phyloP scores from a whole-genome alignment of 2,888 invertebrate genomes.

The Unio delphinus region DNA sequence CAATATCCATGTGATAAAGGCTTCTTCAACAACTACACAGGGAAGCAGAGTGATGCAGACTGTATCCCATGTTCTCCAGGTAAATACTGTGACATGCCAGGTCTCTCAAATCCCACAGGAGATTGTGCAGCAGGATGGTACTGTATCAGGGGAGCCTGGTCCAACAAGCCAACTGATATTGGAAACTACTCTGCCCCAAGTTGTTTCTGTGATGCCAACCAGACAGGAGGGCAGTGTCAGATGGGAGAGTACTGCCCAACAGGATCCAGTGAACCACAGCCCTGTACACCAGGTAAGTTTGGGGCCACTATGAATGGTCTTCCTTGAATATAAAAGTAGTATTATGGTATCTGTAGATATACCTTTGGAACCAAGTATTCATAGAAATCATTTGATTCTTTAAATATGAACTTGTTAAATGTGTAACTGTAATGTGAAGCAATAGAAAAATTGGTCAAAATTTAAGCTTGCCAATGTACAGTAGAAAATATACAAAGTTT shows the following conservation, averaged over 20 bases:
- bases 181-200: constrained; percentile 54
- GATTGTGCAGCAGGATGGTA: constrained; percentile 66
- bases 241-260: constrained; percentile 64
- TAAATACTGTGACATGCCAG: constrained; percentile 58
- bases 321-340: neutral
- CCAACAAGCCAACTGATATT: constrained; percentile 56
- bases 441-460: too few relatives aligned
- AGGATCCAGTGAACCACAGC: constrained; percentile 59
- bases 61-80: constrained; percentile 66
- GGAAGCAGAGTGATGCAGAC: constrained; percentile 47
- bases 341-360: neutral
- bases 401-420: too few relatives aligned
- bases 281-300: constrained; percentile 58
- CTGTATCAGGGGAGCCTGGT: constrained; percentile 64
- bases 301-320: neutral
- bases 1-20: constrained; percentile 63
- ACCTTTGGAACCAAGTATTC: too few relatives aligned
- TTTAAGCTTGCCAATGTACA: too few relatives aligned
- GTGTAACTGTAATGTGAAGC: too few relatives aligned
- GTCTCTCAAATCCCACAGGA: constrained; percentile 48
- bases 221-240: constrained; percentile 65
- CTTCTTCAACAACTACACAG: constrained; percentile 57
- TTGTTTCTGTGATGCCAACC: constrained; percentile 61
- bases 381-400: too few relatives aligned
- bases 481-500: too few relatives aligned